A percentile compares a stretch with the other conserved stretches of the same genome.
These are phyloP conservation scores for Leucopsar rothschildi DNA, from an alignment of 2,113 vertebrate genomes.

Conservation along the genomic window DNA sequence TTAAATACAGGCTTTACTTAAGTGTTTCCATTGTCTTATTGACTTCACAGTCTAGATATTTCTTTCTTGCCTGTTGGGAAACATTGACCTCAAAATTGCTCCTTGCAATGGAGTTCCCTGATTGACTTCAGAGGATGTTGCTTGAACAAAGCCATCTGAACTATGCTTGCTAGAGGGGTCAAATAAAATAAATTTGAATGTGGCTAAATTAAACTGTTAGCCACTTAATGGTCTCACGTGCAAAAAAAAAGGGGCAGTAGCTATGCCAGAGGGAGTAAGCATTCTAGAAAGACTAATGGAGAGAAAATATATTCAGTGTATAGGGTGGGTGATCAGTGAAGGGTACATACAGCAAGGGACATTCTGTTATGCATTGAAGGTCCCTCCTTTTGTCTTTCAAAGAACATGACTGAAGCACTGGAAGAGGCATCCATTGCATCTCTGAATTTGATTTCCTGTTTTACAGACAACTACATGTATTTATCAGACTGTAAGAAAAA, in stretches of 20 bases:
- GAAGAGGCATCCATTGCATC: not conserved
- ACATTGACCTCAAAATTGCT: not conserved
- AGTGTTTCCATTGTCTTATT: not conserved
- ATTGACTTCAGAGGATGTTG: not conserved
- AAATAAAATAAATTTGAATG: not conserved
- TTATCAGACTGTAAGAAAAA: not conserved
- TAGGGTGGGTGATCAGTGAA: not conserved
- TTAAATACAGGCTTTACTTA: not conserved
- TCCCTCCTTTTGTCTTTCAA: not conserved
- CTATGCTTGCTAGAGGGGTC: not conserved
- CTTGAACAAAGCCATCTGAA: not conserved
- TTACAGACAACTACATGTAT: not conserved
- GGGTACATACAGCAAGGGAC: not conserved
- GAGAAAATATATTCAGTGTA: not conserved
- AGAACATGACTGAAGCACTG: not conserved
- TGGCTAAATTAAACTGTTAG: not conserved
- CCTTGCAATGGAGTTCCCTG: not conserved
- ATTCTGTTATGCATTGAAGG: not conserved
- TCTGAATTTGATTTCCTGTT: not conserved
- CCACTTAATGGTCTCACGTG: not conserved
- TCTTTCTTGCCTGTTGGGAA: slow-evolving; percentile 19
- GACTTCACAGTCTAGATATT: not conserved
- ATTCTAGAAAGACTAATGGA: not conserved
- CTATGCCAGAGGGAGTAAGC: not conserved
- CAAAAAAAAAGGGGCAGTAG: not conserved